Conservation (phyloP, 1,140 invertebrate species). For the Heliconius hermathena region DNA sequence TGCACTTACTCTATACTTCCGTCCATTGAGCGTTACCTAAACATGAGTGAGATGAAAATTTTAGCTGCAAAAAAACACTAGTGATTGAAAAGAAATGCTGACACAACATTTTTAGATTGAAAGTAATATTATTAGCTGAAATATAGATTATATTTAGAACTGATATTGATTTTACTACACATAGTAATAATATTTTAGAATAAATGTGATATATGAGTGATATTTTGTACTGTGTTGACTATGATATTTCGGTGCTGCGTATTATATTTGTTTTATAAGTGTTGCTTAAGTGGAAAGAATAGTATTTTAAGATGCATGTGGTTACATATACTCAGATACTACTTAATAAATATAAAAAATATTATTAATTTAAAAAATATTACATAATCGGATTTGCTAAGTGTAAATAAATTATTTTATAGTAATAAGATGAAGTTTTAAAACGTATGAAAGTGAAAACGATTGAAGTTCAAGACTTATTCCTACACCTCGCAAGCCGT, state of each 20-base stretch:
- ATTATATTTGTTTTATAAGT: not conserved
- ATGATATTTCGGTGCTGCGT: not conserved
- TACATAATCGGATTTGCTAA: not conserved
- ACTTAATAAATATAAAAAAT: not conserved
- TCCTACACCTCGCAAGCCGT: conserved; percentile 48
- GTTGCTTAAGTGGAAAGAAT: not conserved
- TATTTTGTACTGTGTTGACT: conserved; percentile 15
- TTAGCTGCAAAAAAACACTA: not conserved
- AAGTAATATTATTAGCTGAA: too few species aligned
- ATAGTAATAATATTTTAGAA: not conserved
- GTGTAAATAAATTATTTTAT: conserved; percentile 1
- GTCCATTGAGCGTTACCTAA: conserved; percentile 40
- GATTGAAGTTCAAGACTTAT: conserved; percentile 20
- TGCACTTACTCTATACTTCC: conserved; percentile 41
- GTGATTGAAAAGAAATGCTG: not conserved
- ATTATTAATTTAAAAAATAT: too few species aligned
- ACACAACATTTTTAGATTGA: not conserved
- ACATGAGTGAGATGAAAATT: conserved; percentile 17
- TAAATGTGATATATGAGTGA: conserved; percentile 3
- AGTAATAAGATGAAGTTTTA: not conserved
- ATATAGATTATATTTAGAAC: not conserved
- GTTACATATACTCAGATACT: not conserved
- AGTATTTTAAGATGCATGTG: not conserved
- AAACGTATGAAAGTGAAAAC: conserved; percentile 19
- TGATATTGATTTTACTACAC: not conserved